phyloP scores from a whole-genome alignment of 1,140 invertebrate genomes.

The Eurosta solidaginis region DNA sequence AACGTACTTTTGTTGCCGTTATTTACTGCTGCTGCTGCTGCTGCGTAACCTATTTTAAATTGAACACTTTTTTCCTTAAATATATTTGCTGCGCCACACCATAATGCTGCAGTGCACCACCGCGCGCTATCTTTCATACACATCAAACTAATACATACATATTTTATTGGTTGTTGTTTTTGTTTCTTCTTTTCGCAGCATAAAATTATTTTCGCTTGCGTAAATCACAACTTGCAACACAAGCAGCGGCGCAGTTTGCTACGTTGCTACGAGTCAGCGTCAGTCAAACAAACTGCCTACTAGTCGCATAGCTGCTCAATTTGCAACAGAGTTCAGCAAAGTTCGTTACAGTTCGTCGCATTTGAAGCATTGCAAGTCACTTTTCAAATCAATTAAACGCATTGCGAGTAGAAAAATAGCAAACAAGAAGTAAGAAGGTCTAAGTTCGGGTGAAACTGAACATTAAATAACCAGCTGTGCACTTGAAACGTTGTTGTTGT shows the following conservation, averaged over 20 bases:
- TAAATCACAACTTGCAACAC: conserved; percentile 22
- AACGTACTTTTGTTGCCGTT: neutral
- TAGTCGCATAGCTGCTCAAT: neutral
- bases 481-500: no score
- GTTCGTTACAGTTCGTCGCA: neutral
- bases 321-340: conserved; percentile 6
- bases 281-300: neutral
- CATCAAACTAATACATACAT: neutral
- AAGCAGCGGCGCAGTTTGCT: neutral
- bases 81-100: neutral
- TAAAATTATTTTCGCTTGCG: conserved; percentile 17
- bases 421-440: no score
- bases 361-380: conserved; percentile 20
- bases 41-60: conserved; percentile 12
- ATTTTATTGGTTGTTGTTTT: neutral
- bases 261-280: neutral
- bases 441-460: no score
- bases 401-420: conserved; percentile 19
- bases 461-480: no score
- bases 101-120: neutral
- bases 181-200: conserved; percentile 1
- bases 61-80: neutral
- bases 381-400: conserved; percentile 27
- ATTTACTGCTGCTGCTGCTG: neutral
- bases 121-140: neutral